A percentile compares a stretch with the other conserved stretches of the same genome.
Evolutionary conservation across 2,797 vertebrate genomes (phyloP).

Genomic region (Fratercula arctica): DNA sequence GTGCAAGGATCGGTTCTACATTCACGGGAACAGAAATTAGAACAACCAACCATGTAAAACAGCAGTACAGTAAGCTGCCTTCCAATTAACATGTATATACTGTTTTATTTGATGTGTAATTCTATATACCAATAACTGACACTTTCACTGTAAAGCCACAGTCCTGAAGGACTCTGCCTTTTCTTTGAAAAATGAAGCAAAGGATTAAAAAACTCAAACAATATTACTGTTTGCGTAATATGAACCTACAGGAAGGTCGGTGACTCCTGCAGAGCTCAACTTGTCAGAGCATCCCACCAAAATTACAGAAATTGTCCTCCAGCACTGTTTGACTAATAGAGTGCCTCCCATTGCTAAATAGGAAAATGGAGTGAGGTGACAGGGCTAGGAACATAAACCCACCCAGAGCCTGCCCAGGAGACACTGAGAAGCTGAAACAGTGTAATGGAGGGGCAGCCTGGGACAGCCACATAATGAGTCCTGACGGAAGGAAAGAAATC

Average conservation of each 20-base stretch:
- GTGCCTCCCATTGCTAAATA: background rate
- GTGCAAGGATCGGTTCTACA: rapidly evolving
- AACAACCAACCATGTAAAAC: background rate
- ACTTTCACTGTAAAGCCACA: background rate
- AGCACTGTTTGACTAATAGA: background rate
- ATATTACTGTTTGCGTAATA: background rate
- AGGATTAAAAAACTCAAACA: background rate
- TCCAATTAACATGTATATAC: background rate
- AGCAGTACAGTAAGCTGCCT: background rate
- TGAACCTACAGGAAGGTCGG: rapidly evolving
- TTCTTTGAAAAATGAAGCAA: background rate
- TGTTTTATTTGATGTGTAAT: background rate
- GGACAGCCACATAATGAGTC: background rate
- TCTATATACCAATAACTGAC: background rate
- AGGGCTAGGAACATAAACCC: background rate
- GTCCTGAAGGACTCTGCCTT: background rate
- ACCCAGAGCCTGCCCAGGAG: background rate
- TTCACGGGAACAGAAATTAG: background rate
- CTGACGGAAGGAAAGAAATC: background rate
- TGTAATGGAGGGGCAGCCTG: background rate
- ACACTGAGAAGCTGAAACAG: background rate
- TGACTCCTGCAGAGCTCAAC: background rate
- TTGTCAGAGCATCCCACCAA: background rate
- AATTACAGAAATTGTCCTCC: background rate
- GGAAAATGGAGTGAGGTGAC: background rate